Base-by-base conservation (phyloP, 2,888 invertebrate species). In the Mantis religiosa region DNA sequence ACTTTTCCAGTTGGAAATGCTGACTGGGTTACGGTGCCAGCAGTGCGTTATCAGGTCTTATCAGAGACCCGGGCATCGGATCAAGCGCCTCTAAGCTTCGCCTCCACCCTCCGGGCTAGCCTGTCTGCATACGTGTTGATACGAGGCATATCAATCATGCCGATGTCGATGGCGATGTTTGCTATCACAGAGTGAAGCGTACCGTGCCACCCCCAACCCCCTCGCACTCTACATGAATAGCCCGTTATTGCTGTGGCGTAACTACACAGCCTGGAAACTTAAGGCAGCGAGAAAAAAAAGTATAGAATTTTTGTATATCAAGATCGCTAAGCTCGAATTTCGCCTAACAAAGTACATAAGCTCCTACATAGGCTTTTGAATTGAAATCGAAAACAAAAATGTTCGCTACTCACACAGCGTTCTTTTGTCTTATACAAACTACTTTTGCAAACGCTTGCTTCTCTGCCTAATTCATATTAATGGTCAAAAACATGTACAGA, bases 91-190 rank as follows among this genome's bases (percentile, higher is more conserved):
- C 54, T 71, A 71, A 71, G 54, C 54, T 71, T 28, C 83, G 83
- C n/a, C 28, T 83, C 85, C 85, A 85, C 25, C 30, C 84, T 83
- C 27, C 27, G 20, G 28, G 14, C 83, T 25, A 41, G 41, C 85
- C 85, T 27, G 85, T 85, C 85, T 54, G 85, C 47, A 85, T 85
- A 15, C 34, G 85, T 85, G 85, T 85, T 85, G 85, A 85, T 85
- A 85, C 85, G 85, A 85, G 28, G 86, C 71, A 81, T 86, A 86
- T 86, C 86, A 86, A 86, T 86, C 86, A 86, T 86, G 81, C n/a
- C 54, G 85, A 30, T 86, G 86, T 86, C 86, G 86, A 86, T 86
- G 86, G 81, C 71, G 81, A 28, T 86, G 86, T 81, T 81, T 86
- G 86, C 86, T 71, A 81, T 86, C 71, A 30, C 81, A 30, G 30